These are phyloP conservation scores for Hyphantria cunea DNA, from an alignment of 1,140 invertebrate genomes.

Conservation along the genomic window DNA sequence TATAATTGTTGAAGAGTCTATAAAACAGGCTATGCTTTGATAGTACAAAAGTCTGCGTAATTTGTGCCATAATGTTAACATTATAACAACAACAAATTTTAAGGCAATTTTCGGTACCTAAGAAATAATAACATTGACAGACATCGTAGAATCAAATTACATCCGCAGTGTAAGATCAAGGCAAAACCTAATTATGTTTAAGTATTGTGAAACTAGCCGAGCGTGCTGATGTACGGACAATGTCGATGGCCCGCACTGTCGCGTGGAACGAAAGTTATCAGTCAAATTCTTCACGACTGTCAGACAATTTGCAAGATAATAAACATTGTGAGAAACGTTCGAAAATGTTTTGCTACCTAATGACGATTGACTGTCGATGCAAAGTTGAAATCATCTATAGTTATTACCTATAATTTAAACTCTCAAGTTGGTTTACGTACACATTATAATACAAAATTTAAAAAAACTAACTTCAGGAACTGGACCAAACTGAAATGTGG, in stretches of 20 bases:
- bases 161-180: conserved; percentile 22
- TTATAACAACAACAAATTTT: no score
- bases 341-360: not conserved
- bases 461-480: no score
- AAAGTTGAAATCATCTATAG: no score
- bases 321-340: conserved; percentile 26
- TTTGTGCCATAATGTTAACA: no score
- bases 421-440: no score
- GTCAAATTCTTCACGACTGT: conserved; percentile 70
- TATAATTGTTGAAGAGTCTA: no score
- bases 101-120: no score
- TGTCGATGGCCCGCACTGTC: conserved; percentile 42
- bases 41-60: no score
- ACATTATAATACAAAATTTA: no score
- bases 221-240: conserved; percentile 37
- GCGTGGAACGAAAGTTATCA: conserved; percentile 65
- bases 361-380: not conserved
- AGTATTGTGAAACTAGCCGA: conserved; percentile 11
- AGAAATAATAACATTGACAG: not conserved
- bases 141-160: conserved; percentile 19
- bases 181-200: conserved; percentile 12
- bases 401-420: no score
- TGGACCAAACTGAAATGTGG: no score
- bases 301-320: conserved; percentile 70
- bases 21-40: no score